phyloP scores from a whole-genome alignment of 2,113 vertebrate species.

The Poeciliopsis prolifica region DNA sequence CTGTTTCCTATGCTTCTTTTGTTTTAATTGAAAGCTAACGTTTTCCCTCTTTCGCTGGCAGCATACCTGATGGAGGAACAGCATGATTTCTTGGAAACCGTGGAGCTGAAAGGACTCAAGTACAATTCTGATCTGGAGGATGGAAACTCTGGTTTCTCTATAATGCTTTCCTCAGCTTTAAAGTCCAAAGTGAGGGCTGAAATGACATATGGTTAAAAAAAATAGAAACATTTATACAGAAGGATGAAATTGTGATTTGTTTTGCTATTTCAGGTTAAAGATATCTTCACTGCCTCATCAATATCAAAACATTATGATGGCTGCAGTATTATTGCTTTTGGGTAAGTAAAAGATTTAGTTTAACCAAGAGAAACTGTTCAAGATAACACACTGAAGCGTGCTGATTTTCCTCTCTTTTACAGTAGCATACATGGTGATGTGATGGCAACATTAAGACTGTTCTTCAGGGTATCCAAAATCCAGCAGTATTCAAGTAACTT shows the following conservation, averaged over 20 bases:
- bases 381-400: background rate
- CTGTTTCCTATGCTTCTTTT: background rate
- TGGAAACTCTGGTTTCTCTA: constrained; percentile 78
- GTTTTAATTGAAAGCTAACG: background rate
- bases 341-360: constrained; percentile 75
- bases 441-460: constrained; percentile 83
- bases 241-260: background rate
- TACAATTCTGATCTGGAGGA: constrained; percentile 80
- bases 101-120: constrained; percentile 84
- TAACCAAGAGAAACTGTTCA: background rate
- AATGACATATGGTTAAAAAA: too few species aligned
- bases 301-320: constrained; percentile 81
- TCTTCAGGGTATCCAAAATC: constrained; percentile 75
- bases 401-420: background rate
- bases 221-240: background rate
- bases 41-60: constrained; percentile 32
- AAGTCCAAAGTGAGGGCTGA: constrained; percentile 82
- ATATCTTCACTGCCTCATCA: constrained; percentile 83
- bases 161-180: constrained; percentile 81
- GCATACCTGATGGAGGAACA: constrained; percentile 77
- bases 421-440: constrained; percentile 84
- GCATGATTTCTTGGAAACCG: constrained; percentile 78
- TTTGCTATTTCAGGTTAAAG: constrained; percentile 80
- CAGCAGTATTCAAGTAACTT: constrained; percentile 73
- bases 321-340: constrained; percentile 85